phyloP scores from a whole-genome alignment of 2,113 vertebrate genomes.

The Grantiella picta region DNA sequence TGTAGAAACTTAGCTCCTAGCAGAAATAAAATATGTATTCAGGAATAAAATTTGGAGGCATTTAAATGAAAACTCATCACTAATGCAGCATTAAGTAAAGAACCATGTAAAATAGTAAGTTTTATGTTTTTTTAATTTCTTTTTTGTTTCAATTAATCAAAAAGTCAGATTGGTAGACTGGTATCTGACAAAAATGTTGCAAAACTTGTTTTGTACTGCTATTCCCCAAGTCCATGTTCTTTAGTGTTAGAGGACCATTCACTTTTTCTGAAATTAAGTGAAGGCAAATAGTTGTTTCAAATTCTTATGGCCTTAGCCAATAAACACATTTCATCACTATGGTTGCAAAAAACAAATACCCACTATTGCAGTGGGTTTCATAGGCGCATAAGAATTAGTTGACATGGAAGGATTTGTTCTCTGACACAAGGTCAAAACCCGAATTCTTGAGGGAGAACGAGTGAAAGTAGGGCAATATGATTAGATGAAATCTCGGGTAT shows the following conservation, averaged over 20 bases:
- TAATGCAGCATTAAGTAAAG: background rate
- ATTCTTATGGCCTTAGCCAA: conserved; percentile 27
- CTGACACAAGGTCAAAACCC: background rate
- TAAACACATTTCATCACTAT: conserved; percentile 60
- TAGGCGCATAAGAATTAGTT: background rate
- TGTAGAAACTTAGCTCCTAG: background rate
- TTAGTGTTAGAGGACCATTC: background rate
- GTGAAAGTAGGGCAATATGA: background rate
- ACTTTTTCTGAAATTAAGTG: conserved; percentile 27
- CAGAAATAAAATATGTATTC: background rate
- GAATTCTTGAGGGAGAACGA: background rate
- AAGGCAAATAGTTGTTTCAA: conserved; percentile 29
- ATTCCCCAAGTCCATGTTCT: conserved; percentile 4
- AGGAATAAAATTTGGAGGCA: background rate
- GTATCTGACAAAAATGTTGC: background rate
- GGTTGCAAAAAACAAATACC: conserved; percentile 59
- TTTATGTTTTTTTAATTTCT: background rate
- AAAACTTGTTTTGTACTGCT: background rate
- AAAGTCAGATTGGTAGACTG: background rate
- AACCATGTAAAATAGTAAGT: background rate
- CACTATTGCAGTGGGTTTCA: background rate
- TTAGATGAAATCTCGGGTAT: background rate
- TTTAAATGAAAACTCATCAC: background rate
- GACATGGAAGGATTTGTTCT: conserved; percentile 2
- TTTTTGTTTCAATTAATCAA: background rate